Conservation (phyloP, 2,888 invertebrate species). For the Zhuqinia jingwanae region DNA sequence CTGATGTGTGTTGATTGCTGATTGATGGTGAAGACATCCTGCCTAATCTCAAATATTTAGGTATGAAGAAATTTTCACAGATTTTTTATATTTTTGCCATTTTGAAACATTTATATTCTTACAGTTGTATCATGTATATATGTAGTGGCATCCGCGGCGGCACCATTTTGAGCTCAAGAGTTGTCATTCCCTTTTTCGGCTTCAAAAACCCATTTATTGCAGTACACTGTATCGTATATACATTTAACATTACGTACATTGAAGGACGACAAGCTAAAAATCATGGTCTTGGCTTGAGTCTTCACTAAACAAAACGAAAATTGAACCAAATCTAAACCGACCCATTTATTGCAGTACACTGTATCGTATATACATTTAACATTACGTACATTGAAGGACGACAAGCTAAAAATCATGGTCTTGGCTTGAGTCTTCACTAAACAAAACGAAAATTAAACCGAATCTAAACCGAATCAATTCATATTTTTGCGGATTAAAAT, state of each 20-base stretch:
- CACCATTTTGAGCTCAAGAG: too few relatives aligned
- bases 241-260: not conserved
- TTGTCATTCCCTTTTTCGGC: too few relatives aligned
- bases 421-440: too few relatives aligned
- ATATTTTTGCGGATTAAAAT: constrained; percentile 12
- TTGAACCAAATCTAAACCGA: not conserved
- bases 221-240: too few relatives aligned
- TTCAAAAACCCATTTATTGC: too few relatives aligned
- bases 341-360: too few relatives aligned
- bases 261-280: not conserved
- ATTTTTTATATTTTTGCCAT: not conserved
- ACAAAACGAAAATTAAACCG: not conserved
- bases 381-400: not conserved
- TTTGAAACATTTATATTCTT: not conserved
- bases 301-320: not conserved
- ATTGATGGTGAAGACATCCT: not conserved
- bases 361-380: too few relatives aligned
- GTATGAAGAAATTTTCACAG: not conserved
- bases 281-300: too few relatives aligned
- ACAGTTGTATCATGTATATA: not conserved
- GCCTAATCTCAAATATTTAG: not conserved
- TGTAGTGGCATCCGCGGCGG: too few relatives aligned
- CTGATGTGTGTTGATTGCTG: too few relatives aligned
- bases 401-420: too few relatives aligned
- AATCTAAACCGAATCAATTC: not conserved